A percentile compares a stretch with the other conserved stretches of the same genome.
Conservation (phyloP, 2,888 invertebrate species). For the Pseudococcus jackbeardsleyi region DNA sequence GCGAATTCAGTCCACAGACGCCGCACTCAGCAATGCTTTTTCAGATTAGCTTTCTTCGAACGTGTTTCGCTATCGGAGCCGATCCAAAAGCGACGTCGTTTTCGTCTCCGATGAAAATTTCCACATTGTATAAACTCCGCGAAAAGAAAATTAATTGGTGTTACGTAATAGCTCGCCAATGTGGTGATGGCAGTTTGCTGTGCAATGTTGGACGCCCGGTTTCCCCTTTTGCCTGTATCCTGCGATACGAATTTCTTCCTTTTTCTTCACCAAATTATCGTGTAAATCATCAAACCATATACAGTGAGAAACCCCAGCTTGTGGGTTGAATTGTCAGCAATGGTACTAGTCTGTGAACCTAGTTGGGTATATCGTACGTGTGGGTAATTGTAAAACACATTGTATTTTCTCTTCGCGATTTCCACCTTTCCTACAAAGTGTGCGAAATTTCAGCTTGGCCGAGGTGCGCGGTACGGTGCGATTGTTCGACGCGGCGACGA, state of each 20-base stretch:
- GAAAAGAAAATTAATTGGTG: conserved; percentile 44
- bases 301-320: background rate
- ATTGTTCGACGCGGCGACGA: background rate
- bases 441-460: background rate
- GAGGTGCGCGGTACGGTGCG: background rate
- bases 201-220: background rate
- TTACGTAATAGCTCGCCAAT: background rate
- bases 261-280: background rate
- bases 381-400: background rate
- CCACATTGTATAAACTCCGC: background rate
- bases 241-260: background rate
- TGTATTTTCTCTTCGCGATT: background rate
- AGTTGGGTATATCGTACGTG: background rate
- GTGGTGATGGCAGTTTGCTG: background rate
- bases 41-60: conserved; percentile 42
- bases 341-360: background rate
- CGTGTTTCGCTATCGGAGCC: conserved; percentile 18
- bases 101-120: background rate
- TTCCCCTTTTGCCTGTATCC: background rate
- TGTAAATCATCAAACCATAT: background rate
- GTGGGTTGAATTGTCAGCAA: background rate
- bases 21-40: background rate
- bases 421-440: background rate
- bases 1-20: background rate
- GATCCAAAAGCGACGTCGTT: background rate